Base-by-base conservation (phyloP, 2,888 invertebrate genomes). In the Opisthograptis luteolata region DNA sequence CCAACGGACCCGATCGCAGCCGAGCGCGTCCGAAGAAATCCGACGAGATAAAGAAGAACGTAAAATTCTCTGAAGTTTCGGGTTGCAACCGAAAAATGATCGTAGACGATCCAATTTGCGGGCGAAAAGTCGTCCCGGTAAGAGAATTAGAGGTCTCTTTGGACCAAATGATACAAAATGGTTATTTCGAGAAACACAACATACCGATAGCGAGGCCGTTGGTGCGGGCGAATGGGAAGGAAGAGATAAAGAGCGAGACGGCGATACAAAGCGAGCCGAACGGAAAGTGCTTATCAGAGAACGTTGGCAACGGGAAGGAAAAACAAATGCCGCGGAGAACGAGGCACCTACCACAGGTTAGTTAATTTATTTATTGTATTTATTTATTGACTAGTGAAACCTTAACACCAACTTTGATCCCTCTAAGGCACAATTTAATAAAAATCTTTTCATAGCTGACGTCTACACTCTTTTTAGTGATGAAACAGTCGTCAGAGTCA, bases 91-190 rank as follows among this genome's bases (percentile, higher is more conserved):
- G 89, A 8, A 91, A 90, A 60, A 91, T 89, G 80, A 74, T 91
- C 0, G 82, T 91, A 0, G 84, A 91, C 42, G 90, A 89, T 59
- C 88, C 87, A 0, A 74, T 87, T 24, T 82, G 79, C 41, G 88
- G 89, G 0, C 66, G 83, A 7, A 89, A 88, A 66, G 78, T 88
- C 1, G 88, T 91, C 0, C 89, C 90, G 0, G 91, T 91, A 0
- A 69, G 91, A 30, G 91, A 91, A 50, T 48, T 91, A 30, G 91
- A 91, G 56, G 91, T 91, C 0, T 91, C 91, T 0, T 68, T 91
- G 24, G 90, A 89, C 57, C 91, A 91, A 53, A 91, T 91, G 84
- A 90, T 89, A 57, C 88, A 91, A 47, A 91, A 90, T 40, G 90
- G 89, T 8, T 90, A 90, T 66, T 88, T 91, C 44, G 90, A 89